Conservation (phyloP, 2,888 invertebrate genomes). For the Toxonevra muliebris region DNA sequence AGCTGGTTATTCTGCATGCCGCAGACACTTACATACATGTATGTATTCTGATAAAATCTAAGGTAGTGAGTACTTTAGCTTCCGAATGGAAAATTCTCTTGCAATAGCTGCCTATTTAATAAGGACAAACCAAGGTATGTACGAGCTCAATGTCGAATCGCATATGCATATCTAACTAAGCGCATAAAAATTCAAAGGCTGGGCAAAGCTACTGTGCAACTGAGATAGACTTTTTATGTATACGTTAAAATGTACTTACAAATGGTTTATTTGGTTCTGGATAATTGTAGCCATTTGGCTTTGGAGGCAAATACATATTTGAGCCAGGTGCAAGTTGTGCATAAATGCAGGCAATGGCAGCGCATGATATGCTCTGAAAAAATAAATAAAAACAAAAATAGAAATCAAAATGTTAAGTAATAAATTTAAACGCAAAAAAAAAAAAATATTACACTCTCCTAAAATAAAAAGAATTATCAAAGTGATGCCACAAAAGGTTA, state of each 20-base stretch:
- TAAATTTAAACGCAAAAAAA: not conserved
- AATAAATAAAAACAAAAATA: constrained; percentile 31
- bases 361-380: constrained; percentile 60
- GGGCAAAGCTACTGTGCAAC: too few relatives aligned
- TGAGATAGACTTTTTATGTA: too few relatives aligned
- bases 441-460: not conserved
- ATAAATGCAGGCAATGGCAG: constrained; percentile 55
- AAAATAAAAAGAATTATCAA: not conserved
- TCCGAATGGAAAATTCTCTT: too few relatives aligned
- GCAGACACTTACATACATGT: too few relatives aligned
- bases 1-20: too few relatives aligned
- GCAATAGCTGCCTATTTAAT: too few relatives aligned
- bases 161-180: too few relatives aligned
- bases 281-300: constrained; percentile 77
- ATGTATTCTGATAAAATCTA: too few relatives aligned
- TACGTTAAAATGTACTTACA: constrained; percentile 48
- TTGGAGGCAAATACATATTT: constrained; percentile 78
- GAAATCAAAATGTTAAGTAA: constrained; percentile 9
- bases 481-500: not conserved
- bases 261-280: constrained; percentile 69
- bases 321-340: constrained; percentile 69
- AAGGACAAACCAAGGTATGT: too few relatives aligned
- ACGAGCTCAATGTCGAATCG: too few relatives aligned
- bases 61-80: too few relatives aligned
- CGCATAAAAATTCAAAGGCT: too few relatives aligned